Evolutionary conservation across 2,888 invertebrate genomes (phyloP).

Genomic region (Scaptomyza polygonia): DNA sequence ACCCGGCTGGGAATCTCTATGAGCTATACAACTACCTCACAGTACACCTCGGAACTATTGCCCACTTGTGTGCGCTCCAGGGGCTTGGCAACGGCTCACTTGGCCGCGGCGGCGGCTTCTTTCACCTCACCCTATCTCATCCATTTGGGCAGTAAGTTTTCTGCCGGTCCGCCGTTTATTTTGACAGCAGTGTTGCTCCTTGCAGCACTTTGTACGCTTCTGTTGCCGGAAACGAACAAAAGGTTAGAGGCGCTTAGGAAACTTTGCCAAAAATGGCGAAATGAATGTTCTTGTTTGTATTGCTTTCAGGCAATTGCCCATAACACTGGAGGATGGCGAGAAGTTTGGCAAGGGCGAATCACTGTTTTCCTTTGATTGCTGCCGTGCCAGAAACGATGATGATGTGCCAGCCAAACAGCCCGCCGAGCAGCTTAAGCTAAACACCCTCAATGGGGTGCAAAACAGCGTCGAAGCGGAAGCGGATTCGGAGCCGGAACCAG

Average conservation of each 20-base stretch:
- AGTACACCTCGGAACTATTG: conserved; percentile 87
- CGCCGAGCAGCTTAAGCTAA: conserved; percentile 51
- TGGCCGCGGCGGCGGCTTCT: conserved; percentile 86
- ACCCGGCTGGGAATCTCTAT: conserved; percentile 86
- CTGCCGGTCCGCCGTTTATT: conserved; percentile 84
- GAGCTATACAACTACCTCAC: conserved; percentile 87
- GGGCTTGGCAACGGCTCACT: conserved; percentile 86
- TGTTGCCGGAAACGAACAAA: conserved; percentile 86
- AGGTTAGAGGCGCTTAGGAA: conserved; percentile 53
- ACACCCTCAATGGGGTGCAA: conserved; percentile 38
- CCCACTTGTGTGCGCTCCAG: conserved; percentile 87
- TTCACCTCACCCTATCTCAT: conserved; percentile 85
- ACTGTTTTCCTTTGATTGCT: conserved; percentile 84
- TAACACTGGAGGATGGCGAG: conserved; percentile 86
- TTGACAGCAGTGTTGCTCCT: conserved; percentile 84
- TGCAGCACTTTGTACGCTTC: conserved; percentile 85
- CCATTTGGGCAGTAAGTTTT: conserved; percentile 56
- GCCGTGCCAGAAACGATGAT: conserved; percentile 52
- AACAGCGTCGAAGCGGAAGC: conserved; percentile 26
- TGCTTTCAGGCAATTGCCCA: conserved; percentile 84
- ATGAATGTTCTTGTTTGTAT: neutral
- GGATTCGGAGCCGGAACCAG: conserved; percentile 35
- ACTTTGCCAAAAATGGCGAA: neutral
- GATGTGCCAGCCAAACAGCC: conserved; percentile 39
- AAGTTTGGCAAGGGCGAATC: conserved; percentile 86